Percentiles rank a stretch among this genome's conserved stretches.
Evolutionary conservation across 2,888 invertebrate genomes (phyloP).

Genomic region (Nebria brevicollis): DNA sequence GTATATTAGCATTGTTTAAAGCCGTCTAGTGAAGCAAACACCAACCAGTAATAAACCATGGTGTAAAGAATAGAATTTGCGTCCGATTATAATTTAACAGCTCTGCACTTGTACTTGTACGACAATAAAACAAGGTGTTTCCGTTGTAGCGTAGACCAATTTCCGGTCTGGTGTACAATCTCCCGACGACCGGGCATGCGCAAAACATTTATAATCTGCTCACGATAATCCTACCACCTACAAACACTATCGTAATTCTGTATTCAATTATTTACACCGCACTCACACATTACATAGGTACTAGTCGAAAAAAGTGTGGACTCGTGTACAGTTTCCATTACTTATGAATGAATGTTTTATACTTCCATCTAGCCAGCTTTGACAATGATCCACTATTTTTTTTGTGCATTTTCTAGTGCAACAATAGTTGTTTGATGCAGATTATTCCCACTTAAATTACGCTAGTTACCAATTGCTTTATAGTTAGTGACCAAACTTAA

Average conservation of each 20-base stretch:
- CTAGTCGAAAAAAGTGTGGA: slow-evolving; percentile 2
- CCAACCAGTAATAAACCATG: neutral
- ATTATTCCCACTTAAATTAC: no score
- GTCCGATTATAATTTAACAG: slow-evolving; percentile 31
- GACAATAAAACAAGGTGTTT: slow-evolving; percentile 30
- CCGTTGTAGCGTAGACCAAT: slow-evolving; percentile 25
- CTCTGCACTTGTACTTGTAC: slow-evolving; percentile 16
- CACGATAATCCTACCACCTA: neutral
- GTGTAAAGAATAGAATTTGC: slow-evolving; percentile 16
- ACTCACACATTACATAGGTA: neutral
- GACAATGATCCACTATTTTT: slow-evolving; percentile 7
- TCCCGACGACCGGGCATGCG: neutral
- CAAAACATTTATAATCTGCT: neutral
- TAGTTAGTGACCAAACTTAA: no score
- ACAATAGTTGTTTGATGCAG: no score
- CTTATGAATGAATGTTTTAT: slow-evolving; percentile 4
- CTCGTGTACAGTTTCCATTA: slow-evolving; percentile 14
- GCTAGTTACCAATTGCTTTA: no score
- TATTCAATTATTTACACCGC: slow-evolving; percentile 24
- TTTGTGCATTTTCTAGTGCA: neutral
- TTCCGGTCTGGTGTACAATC: slow-evolving; percentile 10
- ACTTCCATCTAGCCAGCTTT: neutral
- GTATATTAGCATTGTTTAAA: neutral
- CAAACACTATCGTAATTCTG: neutral
- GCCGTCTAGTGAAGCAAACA: neutral